These are phyloP conservation scores for Catharus bicknelli DNA, from an alignment of 2,113 vertebrate genomes.

Conservation along the genomic window DNA sequence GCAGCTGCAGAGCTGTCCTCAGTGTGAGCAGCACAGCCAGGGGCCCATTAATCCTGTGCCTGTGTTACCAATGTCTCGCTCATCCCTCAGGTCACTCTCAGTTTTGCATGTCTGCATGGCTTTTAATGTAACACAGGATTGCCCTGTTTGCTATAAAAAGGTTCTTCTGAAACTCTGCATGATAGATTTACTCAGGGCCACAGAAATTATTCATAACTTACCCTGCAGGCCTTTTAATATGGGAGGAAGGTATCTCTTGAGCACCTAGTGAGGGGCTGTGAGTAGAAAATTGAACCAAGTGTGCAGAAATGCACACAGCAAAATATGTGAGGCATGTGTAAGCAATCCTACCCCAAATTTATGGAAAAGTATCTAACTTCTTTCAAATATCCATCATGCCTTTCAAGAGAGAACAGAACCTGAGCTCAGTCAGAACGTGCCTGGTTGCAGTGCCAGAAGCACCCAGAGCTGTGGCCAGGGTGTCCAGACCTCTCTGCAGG, in stretches of 20 bases:
- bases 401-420: background rate
- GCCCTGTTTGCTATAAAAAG: background rate
- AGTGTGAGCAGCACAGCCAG: background rate
- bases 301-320: background rate
- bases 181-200: background rate
- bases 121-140: background rate
- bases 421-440: background rate
- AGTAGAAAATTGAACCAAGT: background rate
- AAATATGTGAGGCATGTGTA: background rate
- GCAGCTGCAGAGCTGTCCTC: background rate
- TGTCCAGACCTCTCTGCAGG: fast-evolving
- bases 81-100: fast-evolving
- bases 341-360: background rate
- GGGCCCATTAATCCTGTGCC: background rate
- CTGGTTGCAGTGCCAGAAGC: background rate
- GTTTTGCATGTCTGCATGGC: background rate
- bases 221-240: background rate
- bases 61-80: fast-evolving
- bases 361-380: background rate
- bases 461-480: fast-evolving
- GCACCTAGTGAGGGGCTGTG: background rate
- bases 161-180: background rate
- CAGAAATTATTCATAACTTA: background rate
- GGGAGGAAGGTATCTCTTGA: background rate
- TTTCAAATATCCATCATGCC: background rate